Base-by-base conservation (phyloP, 2,888 invertebrate species). In the Lepeophtheirus nordmannii region DNA sequence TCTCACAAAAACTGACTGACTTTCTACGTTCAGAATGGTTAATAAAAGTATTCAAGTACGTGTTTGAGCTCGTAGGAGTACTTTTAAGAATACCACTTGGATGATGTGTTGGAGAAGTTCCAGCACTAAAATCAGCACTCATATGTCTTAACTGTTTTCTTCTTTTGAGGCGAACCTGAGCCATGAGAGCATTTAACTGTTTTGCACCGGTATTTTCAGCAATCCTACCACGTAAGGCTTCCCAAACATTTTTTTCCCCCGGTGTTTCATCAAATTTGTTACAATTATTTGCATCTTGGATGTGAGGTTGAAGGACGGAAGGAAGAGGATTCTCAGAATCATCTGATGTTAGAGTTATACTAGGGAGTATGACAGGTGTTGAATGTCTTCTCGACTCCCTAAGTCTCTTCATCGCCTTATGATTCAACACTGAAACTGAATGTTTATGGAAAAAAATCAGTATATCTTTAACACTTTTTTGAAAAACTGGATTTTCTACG, bases 1-100 rank as follows among this genome's bases (percentile, higher is more conserved):
- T 46, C 8, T 46, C 53, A 46, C 53, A 46, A 17, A 46, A 46
- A 17, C 53, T 46, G n/a, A 46, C 53, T n/a, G 53, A 46, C 53
- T 46, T 46, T 17, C 53, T 46, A 14, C 53, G 14, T 8, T 46
- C 53, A 17, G 53, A 14, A 17, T 46, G 53, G 17, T 46, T 2
- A 46, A 46, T 46, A 8, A 46, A n/a, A 17, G 2, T 17, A 17
- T 46, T 46, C n/a, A 46, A 17, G 53, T 46, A 46, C 2, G 53
- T 3, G 17, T 46, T 46, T 14, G 53, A 46, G 53, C 17, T 46
- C n/a, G 53, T 5, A 14, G 53, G 53, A 46, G 53, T 46, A 17
- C 17, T 46, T 46, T 46, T 46, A 46, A 46, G 53, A 17, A 46
- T 46, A 14, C 53, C 53, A 46, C n/a, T 8, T 14, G 53, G 53